Conservation (phyloP, 1,140 invertebrate genomes). For the Drosophila sechellia region DNA sequence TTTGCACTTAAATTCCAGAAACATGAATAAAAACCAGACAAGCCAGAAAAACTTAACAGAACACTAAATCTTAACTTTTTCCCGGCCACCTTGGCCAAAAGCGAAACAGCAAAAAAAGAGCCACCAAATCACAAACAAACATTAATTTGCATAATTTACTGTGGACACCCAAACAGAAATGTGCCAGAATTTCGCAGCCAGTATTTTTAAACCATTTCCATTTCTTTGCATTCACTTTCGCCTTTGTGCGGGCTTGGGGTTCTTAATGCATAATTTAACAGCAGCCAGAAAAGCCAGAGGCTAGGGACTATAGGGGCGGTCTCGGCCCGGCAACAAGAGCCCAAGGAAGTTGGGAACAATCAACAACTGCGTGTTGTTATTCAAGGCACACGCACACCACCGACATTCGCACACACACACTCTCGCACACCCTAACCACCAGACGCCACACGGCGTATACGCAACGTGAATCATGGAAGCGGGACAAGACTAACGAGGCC, state of each 20-base stretch:
- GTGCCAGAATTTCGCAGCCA: slow-evolving; percentile 57
- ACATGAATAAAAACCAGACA: background rate
- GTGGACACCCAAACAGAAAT: slow-evolving; percentile 48
- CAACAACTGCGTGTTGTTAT: slow-evolving; percentile 80
- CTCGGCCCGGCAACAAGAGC: slow-evolving; percentile 13
- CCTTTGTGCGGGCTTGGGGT: slow-evolving; percentile 40
- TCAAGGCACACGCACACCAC: slow-evolving; percentile 72
- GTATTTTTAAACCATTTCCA: slow-evolving; percentile 59
- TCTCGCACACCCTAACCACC: slow-evolving; percentile 4
- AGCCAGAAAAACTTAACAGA: slow-evolving; percentile 11
- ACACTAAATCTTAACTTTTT: slow-evolving; percentile 24
- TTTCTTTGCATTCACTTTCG: slow-evolving; percentile 48
- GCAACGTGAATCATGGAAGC: slow-evolving; percentile 50
- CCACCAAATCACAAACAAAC: slow-evolving; percentile 71
- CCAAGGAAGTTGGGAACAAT: slow-evolving; percentile 76
- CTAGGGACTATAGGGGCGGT: background rate
- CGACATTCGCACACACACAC: background rate
- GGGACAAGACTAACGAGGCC: slow-evolving; percentile 56
- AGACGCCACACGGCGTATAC: slow-evolving; percentile 51
- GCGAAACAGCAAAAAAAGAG: slow-evolving; percentile 15
- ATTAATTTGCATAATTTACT: slow-evolving; percentile 80
- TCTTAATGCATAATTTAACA: slow-evolving; percentile 83
- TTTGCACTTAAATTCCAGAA: slow-evolving; percentile 1
- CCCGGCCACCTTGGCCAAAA: slow-evolving; percentile 17
- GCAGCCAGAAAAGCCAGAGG: slow-evolving; percentile 46